Evolutionary conservation across 2,888 invertebrate species (phyloP).

Genomic region (Miltochrista miniata): DNA sequence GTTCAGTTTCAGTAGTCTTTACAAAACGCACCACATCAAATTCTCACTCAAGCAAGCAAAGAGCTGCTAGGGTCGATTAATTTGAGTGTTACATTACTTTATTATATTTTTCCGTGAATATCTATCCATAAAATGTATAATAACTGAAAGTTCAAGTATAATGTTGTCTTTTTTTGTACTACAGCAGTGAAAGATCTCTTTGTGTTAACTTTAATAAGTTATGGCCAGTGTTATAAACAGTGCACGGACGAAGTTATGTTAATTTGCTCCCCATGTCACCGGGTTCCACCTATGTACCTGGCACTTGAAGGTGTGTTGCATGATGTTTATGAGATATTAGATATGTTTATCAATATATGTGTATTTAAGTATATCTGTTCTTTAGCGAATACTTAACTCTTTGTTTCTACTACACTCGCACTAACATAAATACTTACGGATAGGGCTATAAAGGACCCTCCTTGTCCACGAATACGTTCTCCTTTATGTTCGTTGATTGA

Average conservation of each 20-base stretch:
- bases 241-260: constrained; percentile 77
- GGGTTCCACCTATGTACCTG: constrained; percentile 78
- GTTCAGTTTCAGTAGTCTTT: constrained; percentile 6
- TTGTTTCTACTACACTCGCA: constrained; percentile 41
- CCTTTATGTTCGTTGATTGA: constrained; percentile 31
- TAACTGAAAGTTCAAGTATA: constrained; percentile 60
- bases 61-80: constrained; percentile 59
- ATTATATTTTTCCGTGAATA: constrained; percentile 44
- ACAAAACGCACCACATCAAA: constrained; percentile 24
- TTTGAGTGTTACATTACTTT: constrained; percentile 52
- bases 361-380: constrained; percentile 19
- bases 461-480: constrained; percentile 46
- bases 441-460: constrained; percentile 50
- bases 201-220: constrained; percentile 50
- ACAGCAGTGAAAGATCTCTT: constrained; percentile 37
- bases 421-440: constrained; percentile 55
- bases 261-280: constrained; percentile 74
- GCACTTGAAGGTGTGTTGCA: constrained; percentile 70
- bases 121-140: constrained; percentile 38
- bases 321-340: constrained; percentile 37
- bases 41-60: constrained; percentile 12
- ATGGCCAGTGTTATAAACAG: constrained; percentile 67
- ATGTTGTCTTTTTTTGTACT: constrained; percentile 47
- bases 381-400: constrained; percentile 21
- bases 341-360: constrained; percentile 2